These are phyloP conservation scores for Otocyon megalotis DNA, from an alignment of 2,113 vertebrate genomes.

Conservation along the genomic window DNA sequence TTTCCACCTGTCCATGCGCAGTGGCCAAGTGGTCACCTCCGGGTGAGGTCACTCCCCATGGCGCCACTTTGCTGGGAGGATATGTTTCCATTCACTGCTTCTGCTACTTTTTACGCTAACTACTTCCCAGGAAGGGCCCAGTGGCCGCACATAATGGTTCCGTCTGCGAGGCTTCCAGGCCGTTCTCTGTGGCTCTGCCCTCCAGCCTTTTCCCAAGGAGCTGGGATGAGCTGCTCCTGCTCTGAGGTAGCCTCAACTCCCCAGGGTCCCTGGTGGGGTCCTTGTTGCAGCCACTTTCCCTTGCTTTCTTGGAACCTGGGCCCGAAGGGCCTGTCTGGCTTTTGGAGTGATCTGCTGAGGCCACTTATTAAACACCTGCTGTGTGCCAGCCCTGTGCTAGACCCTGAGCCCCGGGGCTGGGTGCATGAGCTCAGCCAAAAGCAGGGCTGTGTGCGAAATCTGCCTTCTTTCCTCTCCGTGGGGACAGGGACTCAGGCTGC, in stretches of 20 bases:
- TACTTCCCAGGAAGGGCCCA: slow-evolving; percentile 79
- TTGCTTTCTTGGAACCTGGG: not conserved
- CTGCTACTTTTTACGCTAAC: slow-evolving; percentile 85
- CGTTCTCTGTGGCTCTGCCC: accelerated
- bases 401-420: accelerated
- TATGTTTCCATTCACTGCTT: slow-evolving; percentile 83
- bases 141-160: slow-evolving; percentile 75
- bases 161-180: not conserved
- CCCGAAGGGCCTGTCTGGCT: not conserved
- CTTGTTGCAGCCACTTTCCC: not conserved
- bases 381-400: not conserved
- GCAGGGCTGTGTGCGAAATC: not conserved
- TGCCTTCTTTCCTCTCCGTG: not conserved
- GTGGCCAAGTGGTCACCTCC: slow-evolving; percentile 41
- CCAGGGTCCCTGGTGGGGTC: accelerated
- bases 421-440: accelerated
- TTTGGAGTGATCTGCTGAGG: not conserved
- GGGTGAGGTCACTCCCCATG: slow-evolving; percentile 52
- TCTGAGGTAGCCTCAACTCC: accelerated
- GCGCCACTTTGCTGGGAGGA: slow-evolving; percentile 41
- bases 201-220: not conserved
- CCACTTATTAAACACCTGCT: not conserved
- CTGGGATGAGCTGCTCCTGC: not conserved
- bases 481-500: not conserved
- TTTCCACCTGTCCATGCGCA: slow-evolving; percentile 55